Conservation (phyloP, 2,888 invertebrate genomes). For the Bombylius major region DNA sequence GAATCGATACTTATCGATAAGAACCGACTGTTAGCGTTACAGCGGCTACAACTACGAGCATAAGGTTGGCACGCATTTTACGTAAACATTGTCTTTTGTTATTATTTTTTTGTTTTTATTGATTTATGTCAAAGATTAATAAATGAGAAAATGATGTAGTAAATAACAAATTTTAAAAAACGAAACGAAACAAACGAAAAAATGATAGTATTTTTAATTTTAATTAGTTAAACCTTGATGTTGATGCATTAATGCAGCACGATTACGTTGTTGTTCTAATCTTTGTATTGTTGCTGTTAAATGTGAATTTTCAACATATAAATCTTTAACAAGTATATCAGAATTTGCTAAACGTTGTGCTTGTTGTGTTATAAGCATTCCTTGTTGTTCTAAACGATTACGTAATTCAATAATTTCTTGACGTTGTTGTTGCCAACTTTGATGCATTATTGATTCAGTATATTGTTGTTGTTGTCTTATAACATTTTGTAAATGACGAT, state of each 20-base stretch:
- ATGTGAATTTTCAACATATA: slow-evolving; percentile 75
- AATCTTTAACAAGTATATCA: slow-evolving; percentile 65
- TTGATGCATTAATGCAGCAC: slow-evolving; percentile 32
- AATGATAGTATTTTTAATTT: not conserved
- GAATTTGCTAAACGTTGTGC: slow-evolving; percentile 56
- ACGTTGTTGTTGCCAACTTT: slow-evolving; percentile 37
- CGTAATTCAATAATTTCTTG: slow-evolving; percentile 38
- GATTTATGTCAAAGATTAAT: too few species aligned
- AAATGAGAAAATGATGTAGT: too few species aligned
- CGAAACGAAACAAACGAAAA: not conserved
- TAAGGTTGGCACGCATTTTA: too few species aligned
- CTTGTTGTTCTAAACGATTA: slow-evolving; percentile 39
- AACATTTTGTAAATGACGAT: slow-evolving; percentile 47
- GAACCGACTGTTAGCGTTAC: too few species aligned
- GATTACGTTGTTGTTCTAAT: slow-evolving; percentile 33
- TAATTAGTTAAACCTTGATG: slow-evolving; percentile 24
- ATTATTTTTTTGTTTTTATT: too few species aligned
- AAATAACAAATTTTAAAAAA: too few species aligned
- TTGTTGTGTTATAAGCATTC: slow-evolving; percentile 40
- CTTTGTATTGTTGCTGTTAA: slow-evolving; percentile 46
- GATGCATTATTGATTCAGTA: slow-evolving; percentile 48
- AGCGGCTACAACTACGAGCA: too few species aligned
- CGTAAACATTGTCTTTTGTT: too few species aligned
- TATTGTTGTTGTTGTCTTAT: slow-evolving; percentile 51
- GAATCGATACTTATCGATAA: too few species aligned